A percentile compares a stretch with the other conserved stretches of the same genome.
These are phyloP conservation scores for Aethes cnicana DNA, from an alignment of 2,888 invertebrate species.

Conservation along the genomic window DNA sequence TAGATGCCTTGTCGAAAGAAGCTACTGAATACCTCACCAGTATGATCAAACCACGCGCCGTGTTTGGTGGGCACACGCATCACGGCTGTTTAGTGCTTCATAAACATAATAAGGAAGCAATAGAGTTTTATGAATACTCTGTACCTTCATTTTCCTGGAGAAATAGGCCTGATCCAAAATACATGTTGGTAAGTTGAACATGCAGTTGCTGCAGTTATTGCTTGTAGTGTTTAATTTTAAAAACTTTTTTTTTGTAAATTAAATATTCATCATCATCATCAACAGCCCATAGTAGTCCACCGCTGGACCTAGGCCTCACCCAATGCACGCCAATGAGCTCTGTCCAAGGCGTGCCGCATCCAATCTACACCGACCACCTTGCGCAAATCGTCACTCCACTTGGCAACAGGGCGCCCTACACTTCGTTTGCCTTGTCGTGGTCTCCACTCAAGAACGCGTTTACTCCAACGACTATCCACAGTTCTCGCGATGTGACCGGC, in stretches of 20 bases:
- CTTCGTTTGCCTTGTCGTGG: too few species aligned
- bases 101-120: constrained; percentile 44
- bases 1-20: constrained; percentile 93
- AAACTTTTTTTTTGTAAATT: not conserved
- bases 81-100: constrained; percentile 90
- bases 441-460: too few species aligned
- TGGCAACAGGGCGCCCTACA: too few species aligned
- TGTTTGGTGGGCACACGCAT: constrained; percentile 96
- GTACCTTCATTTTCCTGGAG: constrained; percentile 98
- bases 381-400: too few species aligned
- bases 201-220: constrained; percentile 1
- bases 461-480: too few species aligned
- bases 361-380: too few species aligned
- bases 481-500: too few species aligned
- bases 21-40: constrained; percentile 86
- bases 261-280: too few species aligned
- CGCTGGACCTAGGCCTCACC: too few species aligned
- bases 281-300: too few species aligned
- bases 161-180: constrained; percentile 95
- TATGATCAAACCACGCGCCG: constrained; percentile 87
- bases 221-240: not conserved
- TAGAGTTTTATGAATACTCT: constrained; percentile 87
- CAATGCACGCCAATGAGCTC: too few species aligned
- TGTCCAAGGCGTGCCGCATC: too few species aligned
- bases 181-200: constrained; percentile 91